Conservation (phyloP, 1,140 invertebrate genomes). For the Leptonema lineaticorne region DNA sequence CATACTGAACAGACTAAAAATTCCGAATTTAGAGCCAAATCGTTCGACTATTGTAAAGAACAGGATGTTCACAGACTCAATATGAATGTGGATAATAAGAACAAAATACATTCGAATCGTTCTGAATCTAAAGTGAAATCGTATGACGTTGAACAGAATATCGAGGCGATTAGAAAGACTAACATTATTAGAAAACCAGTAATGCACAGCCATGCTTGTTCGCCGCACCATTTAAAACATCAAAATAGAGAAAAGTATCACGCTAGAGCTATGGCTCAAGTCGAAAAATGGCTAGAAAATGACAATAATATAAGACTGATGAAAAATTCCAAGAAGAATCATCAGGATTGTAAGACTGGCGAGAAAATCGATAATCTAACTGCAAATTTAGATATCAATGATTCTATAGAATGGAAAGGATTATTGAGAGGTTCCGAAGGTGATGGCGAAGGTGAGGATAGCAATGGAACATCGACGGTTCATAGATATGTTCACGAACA, state of each 20-base stretch:
- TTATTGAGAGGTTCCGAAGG: slow-evolving; percentile 38
- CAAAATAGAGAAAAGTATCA: slow-evolving; percentile 68
- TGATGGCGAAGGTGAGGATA: slow-evolving; percentile 44
- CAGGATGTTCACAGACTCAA: slow-evolving; percentile 39
- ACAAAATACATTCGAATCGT: slow-evolving; percentile 30
- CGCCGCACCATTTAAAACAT: slow-evolving; percentile 64
- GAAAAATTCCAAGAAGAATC: slow-evolving; percentile 32
- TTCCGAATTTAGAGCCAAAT: slow-evolving; percentile 35
- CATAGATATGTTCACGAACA: slow-evolving; percentile 75
- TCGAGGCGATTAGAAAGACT: slow-evolving; percentile 35
- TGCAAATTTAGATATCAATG: slow-evolving; percentile 43
- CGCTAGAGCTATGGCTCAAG: slow-evolving; percentile 68
- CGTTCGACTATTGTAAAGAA: slow-evolving; percentile 36
- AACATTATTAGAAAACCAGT: slow-evolving; percentile 34
- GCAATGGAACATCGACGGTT: slow-evolving; percentile 46
- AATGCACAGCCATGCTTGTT: slow-evolving; percentile 35
- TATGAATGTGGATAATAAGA: slow-evolving; percentile 30
- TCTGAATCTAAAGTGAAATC: slow-evolving; percentile 37
- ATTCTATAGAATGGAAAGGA: slow-evolving; percentile 39
- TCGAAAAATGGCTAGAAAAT: slow-evolving; percentile 61
- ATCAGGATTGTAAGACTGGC: slow-evolving; percentile 33
- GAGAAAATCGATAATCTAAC: slow-evolving; percentile 40
- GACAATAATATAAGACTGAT: slow-evolving; percentile 52
- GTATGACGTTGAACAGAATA: slow-evolving; percentile 36
- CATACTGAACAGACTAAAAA: slow-evolving; percentile 22